These are phyloP conservation scores for Phylloscopus trochilus DNA, from an alignment of 2,113 vertebrate genomes.

Conservation along the genomic window DNA sequence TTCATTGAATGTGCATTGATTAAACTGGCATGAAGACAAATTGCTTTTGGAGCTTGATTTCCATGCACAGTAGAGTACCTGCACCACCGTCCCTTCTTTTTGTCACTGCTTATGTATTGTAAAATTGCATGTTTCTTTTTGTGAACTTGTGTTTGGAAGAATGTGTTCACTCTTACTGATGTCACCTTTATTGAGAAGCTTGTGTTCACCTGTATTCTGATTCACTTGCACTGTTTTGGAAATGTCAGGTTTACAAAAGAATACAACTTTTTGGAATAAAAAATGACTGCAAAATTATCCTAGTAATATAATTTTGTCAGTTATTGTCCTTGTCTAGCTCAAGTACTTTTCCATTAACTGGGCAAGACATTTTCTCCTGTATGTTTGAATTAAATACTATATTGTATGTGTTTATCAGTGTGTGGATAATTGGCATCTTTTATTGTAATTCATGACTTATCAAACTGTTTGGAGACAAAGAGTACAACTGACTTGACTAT, in stretches of 20 bases:
- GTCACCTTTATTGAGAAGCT: slow-evolving; percentile 61
- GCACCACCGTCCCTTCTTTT: slow-evolving; percentile 4
- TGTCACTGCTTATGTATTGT: slow-evolving; percentile 2
- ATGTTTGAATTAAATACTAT: background rate
- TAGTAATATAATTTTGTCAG: background rate
- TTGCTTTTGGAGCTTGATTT: slow-evolving; percentile 40
- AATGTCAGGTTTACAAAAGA: slow-evolving; percentile 75
- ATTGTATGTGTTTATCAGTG: background rate
- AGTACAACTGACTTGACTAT: background rate
- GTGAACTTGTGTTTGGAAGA: slow-evolving; percentile 40
- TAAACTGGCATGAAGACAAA: slow-evolving; percentile 33
- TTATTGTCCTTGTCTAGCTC: slow-evolving; percentile 8
- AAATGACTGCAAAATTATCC: slow-evolving; percentile 55
- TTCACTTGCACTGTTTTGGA: slow-evolving; percentile 78
- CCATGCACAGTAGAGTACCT: background rate
- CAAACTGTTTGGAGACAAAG: background rate
- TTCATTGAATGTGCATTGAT: background rate
- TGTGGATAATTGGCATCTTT: background rate
- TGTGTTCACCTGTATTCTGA: slow-evolving; percentile 70
- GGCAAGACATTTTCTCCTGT: background rate
- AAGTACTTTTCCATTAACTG: background rate
- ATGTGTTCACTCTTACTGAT: slow-evolving; percentile 7
- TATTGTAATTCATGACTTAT: background rate
- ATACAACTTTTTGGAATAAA: slow-evolving; percentile 69
- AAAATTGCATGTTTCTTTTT: slow-evolving; percentile 15